phyloP scores from a whole-genome alignment of 2,113 vertebrate species.

The Eira barbara region DNA sequence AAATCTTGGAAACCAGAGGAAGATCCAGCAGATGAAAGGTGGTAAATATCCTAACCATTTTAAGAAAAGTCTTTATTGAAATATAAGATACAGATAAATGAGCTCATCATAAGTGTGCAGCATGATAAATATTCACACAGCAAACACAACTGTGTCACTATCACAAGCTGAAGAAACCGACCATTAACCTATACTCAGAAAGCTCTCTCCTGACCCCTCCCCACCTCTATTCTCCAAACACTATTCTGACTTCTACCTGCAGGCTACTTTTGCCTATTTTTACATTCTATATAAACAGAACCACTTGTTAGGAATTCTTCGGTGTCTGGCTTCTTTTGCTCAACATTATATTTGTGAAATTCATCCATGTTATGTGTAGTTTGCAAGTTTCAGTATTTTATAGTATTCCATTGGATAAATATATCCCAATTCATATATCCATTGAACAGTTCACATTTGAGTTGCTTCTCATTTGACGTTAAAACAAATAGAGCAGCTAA shows the following conservation, averaged over 20 bases:
- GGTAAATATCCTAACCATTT: background rate
- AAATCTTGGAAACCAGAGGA: background rate
- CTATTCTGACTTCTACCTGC: background rate
- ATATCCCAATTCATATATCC: background rate
- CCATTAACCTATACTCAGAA: background rate
- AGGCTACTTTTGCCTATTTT: background rate
- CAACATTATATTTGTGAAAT: background rate
- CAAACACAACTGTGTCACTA: background rate
- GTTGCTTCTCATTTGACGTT: background rate
- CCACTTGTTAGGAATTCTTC: background rate
- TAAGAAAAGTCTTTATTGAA: background rate
- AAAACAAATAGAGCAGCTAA: background rate
- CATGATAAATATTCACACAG: background rate
- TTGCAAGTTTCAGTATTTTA: background rate
- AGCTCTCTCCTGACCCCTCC: background rate
- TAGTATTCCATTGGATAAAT: background rate
- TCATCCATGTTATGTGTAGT: background rate
- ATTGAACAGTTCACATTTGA: background rate
- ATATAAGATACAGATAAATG: background rate
- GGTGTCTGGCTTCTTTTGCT: background rate
- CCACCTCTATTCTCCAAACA: background rate
- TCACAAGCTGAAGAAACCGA: background rate
- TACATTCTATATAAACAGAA: background rate
- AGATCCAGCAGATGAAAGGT: background rate
- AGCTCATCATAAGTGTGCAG: background rate